Base-by-base conservation (phyloP, 1,140 invertebrate genomes). In the Drosophila quadrilineata region DNA sequence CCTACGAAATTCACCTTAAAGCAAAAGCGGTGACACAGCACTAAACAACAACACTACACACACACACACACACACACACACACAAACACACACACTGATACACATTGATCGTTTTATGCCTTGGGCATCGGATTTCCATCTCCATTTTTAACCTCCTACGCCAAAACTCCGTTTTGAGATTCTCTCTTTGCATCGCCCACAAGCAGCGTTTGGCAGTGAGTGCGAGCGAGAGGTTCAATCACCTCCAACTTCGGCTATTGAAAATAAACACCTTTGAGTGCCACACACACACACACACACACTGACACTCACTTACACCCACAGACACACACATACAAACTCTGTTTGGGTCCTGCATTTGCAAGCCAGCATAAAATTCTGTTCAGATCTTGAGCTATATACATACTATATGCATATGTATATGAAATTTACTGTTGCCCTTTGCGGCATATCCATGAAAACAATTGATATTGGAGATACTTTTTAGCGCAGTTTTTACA, bases 181-280 rank as follows among this genome's bases (percentile, higher is more conserved):
- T n/a, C n/a, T n/a, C n/a, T n/a, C n/a, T n/a, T n/a, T n/a, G n/a
- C n/a, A 41, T 41, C 50, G 38, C 26, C 35, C 24, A 54, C 50
- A 58, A 41, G 53, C 60, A 9, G 21, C 16, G 58, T 17, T 6
- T 8, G 36, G 53, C 60, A 9, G 21, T 10, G 58, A 24, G n/a
- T 8, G 36, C 12, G 17, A 53, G 64, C 54, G 49, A 38, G 6
- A 54, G n/a, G 46, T 40, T 70, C 60, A 65, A 73, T 70, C 53
- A 65, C 66, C 70, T 56, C 60, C 59, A 46, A 43, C 53, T 45
- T 33, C 46, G 38, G 46, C 43, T 45, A n/a, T 66, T 62, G 66
- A 65, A 73, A 73, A 59, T 73, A 70, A 70, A 73, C 70, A 66
- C 70, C 70, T 70, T 12, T 58, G 12, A 26, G 22, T 16, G 17